Evolutionary conservation across 1,140 invertebrate genomes (phyloP), one percentile per base, ranked within the genome.

Genomic region (Drosophila pachea): DNA sequence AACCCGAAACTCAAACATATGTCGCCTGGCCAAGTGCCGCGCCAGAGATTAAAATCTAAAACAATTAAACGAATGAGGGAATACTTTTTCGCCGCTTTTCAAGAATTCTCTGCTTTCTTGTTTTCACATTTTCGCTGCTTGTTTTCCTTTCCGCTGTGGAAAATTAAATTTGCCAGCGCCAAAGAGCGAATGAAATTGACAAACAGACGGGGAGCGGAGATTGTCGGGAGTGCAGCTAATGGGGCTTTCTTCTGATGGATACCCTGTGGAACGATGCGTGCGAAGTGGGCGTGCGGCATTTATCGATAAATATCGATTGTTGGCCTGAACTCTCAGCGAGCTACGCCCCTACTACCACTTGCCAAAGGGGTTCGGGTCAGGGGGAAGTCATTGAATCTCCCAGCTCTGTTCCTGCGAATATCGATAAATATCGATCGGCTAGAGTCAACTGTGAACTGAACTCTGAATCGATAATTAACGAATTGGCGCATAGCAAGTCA

Each of bases 1-100:
- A 33, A 47, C 45, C 45, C n/a, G 36, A 32, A 66, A 58, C 56
- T 45, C 63, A 56, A 74, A 73, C 77, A 81, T 81, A 81, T 81
- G 64, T 72, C 64, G 64, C 56, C 32, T 8, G n/a, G 38, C 62
- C 33, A 49, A 54, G 33, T 55, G 43, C 43, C 29, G 49, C 14
- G 40, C 64, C 56, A 79, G 81, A 83, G 79, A 83, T 83, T 79
- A 79, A 79, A 83, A 83, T 83, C 79, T 83, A 68, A 84, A 83
- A 76, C 76, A 83, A 83, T 83, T 83, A 83, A 84, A 60, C 62
- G 58, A 71, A 52, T 59, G 60, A 84, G 71, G 84, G 70, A 79
- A 58, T 43, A 14, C 0, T 76, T 47, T 76, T 50, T 68, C 50
- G 32, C 9, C 40, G 42, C 31, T 62, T 48, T 61, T 42, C 36